Base-by-base conservation (phyloP, 2,888 invertebrate genomes). In the Raillietiella orientalis region DNA sequence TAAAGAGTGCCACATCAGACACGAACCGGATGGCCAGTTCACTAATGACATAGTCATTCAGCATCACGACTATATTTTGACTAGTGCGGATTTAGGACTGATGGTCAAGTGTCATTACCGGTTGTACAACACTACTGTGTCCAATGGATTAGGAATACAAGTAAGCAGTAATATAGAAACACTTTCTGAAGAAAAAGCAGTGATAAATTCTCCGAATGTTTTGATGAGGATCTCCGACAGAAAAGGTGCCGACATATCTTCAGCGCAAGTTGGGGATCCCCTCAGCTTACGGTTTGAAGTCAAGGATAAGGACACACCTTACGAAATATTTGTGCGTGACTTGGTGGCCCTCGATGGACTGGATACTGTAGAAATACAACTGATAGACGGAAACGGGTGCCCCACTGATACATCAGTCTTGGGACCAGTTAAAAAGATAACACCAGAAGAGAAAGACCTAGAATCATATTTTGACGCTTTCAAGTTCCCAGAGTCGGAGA, bases 401-500 rank as follows among this genome's bases (percentile, higher is more conserved):
- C 47, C 48, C 4, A 46, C 47, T 3, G 48, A 48, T 28, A 39
- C 44, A 4, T 39, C 44, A 14, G 47, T 48, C 30, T 45, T 48
- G 47, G 46, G 46, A 2, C 36, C 43, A 4, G 37, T 44, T 16
- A 26, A 20, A 5, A 31, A 31, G 27, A 30, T 29, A n/a, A n/a
- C n/a, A n/a, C n/a, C n/a, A n/a, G n/a, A n/a, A n/a, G n/a, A n/a
- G n/a, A n/a, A n/a, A n/a, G n/a, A n/a, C n/a, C 12, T n/a, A 10
- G 16, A 41, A 28, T 43, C 44, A n/a, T 44, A 42, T 10, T 46
- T 47, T 34, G 45, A 47, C 31, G 82, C 82, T 19, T 84, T 84
- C 59, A 82, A 84, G 48, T 84, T 84, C 56, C 82, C 82, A 22
- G 77, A 77, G 25, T 77, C 77, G 9, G 79, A 82, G 45, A 69